Percentiles rank a stretch among this genome's conserved stretches.
These are phyloP conservation scores for Sakesphorus luctuosus DNA, from an alignment of 2,113 vertebrate species.

Conservation along the genomic window DNA sequence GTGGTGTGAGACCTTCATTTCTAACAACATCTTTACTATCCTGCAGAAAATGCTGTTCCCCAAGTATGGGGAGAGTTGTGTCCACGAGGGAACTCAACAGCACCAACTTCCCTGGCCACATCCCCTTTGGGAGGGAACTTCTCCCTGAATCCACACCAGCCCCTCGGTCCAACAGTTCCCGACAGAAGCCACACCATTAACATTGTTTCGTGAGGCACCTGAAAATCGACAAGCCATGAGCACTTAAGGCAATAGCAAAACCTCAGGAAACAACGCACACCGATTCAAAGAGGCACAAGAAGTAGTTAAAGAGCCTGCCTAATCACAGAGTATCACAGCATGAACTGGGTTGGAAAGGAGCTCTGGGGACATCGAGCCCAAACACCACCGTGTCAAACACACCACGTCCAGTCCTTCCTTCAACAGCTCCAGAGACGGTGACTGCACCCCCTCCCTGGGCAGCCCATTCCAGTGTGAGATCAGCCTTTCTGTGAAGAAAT, in stretches of 20 bases:
- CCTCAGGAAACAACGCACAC: not conserved
- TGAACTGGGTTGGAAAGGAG: not conserved
- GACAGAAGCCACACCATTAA: not conserved
- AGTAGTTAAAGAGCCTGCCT: not conserved
- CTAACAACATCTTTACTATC: not conserved
- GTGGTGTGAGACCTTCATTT: not conserved
- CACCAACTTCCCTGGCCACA: not conserved
- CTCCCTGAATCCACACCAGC: not conserved
- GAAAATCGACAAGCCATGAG: not conserved
- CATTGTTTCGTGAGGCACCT: fast-evolving
- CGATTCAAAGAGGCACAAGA: fast-evolving
- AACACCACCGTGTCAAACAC: not conserved
- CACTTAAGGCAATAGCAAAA: not conserved
- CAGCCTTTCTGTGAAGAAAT: no score
- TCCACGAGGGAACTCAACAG: not conserved
- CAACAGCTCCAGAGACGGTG: not conserved
- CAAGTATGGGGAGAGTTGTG: not conserved
- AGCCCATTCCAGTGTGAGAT: not conserved
- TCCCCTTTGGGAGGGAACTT: not conserved
- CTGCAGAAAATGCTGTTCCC: not conserved
- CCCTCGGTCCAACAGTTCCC: not conserved
- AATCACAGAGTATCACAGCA: not conserved
- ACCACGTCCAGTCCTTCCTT: not conserved
- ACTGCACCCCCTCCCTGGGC: not conserved
- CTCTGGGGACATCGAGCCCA: not conserved